These are phyloP conservation scores for Lagodon rhomboides DNA, from an alignment of 2,797 vertebrate genomes.

Conservation along the genomic window DNA sequence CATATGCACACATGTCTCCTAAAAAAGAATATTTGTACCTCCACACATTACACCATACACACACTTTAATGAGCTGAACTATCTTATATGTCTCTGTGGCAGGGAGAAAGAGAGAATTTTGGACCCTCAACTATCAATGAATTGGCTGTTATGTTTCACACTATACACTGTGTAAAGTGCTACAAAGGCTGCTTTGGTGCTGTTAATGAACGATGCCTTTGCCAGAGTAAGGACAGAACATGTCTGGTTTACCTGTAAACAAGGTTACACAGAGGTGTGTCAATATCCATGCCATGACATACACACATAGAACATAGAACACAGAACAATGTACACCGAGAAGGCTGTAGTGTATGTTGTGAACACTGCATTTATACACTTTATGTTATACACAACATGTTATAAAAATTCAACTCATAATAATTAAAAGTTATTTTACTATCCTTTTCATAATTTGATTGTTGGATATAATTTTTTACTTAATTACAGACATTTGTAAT, in stretches of 20 bases:
- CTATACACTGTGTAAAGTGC: neutral
- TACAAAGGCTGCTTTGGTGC: conserved; percentile 32
- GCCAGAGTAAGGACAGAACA: neutral
- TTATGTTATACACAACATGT: no score
- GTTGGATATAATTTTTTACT: no score
- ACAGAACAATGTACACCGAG: neutral
- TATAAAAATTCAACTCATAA: neutral
- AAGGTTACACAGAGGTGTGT: conserved; percentile 10
- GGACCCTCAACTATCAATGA: neutral
- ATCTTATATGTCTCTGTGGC: neutral
- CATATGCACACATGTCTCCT: conserved; percentile 9
- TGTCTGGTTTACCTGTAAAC: conserved; percentile 24
- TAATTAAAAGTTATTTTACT: neutral
- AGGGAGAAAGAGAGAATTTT: neutral
- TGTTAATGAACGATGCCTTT: conserved; percentile 22
- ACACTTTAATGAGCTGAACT: neutral
- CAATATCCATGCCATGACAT: neutral
- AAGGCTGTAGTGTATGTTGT: neutral
- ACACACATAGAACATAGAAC: neutral
- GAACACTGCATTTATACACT: neutral
- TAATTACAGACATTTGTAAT: no score
- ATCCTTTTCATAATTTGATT: neutral
- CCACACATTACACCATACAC: neutral
- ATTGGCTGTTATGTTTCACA: conserved; percentile 1
- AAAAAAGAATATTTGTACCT: neutral